These are phyloP conservation scores for Julus scanicus DNA, from an alignment of 2,888 invertebrate genomes.

Conservation along the genomic window DNA sequence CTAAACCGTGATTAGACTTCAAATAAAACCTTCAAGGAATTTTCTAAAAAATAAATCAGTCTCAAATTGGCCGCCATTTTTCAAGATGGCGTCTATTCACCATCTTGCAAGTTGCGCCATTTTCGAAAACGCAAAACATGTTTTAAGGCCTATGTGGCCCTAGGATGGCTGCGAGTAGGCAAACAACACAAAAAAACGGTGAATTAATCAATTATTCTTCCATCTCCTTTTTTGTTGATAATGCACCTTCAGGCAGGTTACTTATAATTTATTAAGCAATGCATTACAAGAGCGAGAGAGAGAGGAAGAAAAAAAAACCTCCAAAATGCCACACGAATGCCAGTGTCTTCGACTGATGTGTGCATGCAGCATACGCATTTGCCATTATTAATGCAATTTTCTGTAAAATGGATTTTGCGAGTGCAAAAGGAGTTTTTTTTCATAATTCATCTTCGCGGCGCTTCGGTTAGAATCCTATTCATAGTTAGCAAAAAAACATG, in stretches of 20 bases:
- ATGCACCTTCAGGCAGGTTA: constrained; percentile 13
- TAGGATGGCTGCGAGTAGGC: neutral
- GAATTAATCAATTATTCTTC: constrained; percentile 39
- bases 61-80: too few species aligned
- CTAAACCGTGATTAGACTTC: too few species aligned
- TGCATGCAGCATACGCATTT: constrained; percentile 21
- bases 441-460: constrained; percentile 1
- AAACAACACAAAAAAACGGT: neutral
- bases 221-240: constrained; percentile 32
- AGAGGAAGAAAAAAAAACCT: neutral
- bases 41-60: too few species aligned
- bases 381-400: constrained; percentile 42
- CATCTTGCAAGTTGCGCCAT: neutral
- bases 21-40: too few species aligned
- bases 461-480: neutral
- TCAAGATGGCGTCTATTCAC: too few species aligned
- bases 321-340: constrained; percentile 22
- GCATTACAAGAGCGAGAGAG: constrained; percentile 18
- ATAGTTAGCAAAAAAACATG: neutral
- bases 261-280: constrained; percentile 36
- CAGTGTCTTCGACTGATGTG: neutral
- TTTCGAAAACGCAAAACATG: neutral
- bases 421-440: constrained; percentile 27
- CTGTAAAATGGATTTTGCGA: constrained; percentile 28
- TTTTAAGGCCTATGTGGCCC: neutral